phyloP scores from a whole-genome alignment of 1,140 invertebrate genomes.

The Phthorimaea operculella region DNA sequence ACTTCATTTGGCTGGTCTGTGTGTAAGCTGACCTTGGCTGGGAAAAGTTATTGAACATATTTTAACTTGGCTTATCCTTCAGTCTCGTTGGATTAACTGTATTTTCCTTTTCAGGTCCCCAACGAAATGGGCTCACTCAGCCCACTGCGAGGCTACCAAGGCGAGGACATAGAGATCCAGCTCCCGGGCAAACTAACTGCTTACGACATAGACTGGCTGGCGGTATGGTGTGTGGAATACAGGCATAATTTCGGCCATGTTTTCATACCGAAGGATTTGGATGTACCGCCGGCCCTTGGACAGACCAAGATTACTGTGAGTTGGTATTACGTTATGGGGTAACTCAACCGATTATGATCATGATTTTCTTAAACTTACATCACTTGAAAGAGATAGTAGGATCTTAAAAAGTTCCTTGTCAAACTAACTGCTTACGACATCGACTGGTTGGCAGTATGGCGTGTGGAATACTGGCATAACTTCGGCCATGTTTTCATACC shows the following conservation, averaged over 20 bases:
- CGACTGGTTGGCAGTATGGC: conserved; percentile 93
- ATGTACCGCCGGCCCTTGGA: conserved; percentile 88
- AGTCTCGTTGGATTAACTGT: no score
- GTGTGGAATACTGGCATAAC: conserved; percentile 86
- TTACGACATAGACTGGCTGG: conserved; percentile 93
- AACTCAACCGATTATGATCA: no score
- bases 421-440: conserved; percentile 90
- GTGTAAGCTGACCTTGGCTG: no score
- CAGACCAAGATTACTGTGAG: conserved; percentile 91
- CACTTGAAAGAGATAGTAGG: no score
- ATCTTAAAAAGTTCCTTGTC: conserved; percentile 78
- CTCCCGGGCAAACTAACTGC: conserved; percentile 86
- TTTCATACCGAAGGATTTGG: conserved; percentile 85
- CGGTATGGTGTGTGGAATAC: conserved; percentile 88
- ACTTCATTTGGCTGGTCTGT: no score
- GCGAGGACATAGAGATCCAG: conserved; percentile 91
- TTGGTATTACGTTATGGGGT: conserved; percentile 15
- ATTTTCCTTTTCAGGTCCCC: conserved; percentile 72
- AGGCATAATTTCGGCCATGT: conserved; percentile 92
- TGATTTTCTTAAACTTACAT: no score
- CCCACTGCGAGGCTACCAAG: conserved; percentile 83
- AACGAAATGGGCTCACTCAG: conserved; percentile 88
- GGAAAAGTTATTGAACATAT: no score
- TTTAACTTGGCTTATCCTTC: no score
- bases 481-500: conserved; percentile 92